Conservation (phyloP, 1,140 invertebrate genomes). For the Goniozus legneri region DNA sequence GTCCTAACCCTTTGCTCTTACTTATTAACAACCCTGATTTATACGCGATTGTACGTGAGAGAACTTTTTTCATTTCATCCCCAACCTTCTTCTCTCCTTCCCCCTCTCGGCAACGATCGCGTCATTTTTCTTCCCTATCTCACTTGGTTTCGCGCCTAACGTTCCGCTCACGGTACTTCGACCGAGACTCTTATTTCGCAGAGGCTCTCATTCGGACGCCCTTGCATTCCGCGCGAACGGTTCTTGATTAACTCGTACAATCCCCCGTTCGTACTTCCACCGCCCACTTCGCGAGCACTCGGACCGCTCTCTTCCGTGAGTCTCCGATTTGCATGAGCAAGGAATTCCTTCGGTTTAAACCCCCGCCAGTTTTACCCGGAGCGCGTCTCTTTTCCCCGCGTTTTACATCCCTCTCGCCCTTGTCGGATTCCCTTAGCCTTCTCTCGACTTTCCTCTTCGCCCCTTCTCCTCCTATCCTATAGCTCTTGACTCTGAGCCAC, state of each 20-base stretch:
- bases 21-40: conserved; percentile 47
- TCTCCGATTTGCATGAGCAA: conserved; percentile 46
- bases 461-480: conserved; percentile 8
- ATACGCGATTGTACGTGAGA: conserved; percentile 41
- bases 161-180: conserved; percentile 5
- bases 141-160: not conserved
- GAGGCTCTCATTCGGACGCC: conserved; percentile 24
- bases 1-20: conserved; percentile 45
- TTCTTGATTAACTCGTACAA: conserved; percentile 39
- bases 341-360: conserved; percentile 42
- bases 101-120: conserved; percentile 4
- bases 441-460: conserved; percentile 8
- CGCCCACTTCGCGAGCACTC: conserved; percentile 8
- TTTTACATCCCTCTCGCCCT: conserved; percentile 6
- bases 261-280: conserved; percentile 19
- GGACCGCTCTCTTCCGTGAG: conserved; percentile 15
- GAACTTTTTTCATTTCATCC: conserved; percentile 47
- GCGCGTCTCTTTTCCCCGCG: not conserved
- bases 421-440: conserved; percentile 1
- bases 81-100: conserved; percentile 4
- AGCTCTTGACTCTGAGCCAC: conserved; percentile 12
- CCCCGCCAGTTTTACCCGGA: conserved; percentile 7
- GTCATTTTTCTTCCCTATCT: conserved; percentile 13
- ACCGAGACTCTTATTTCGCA: conserved; percentile 24
- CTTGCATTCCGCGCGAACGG: conserved; percentile 26